A percentile compares a stretch with the other conserved stretches of the same genome.
Evolutionary conservation across 2,888 invertebrate species (phyloP).

Genomic region (Pollenia labialis): DNA sequence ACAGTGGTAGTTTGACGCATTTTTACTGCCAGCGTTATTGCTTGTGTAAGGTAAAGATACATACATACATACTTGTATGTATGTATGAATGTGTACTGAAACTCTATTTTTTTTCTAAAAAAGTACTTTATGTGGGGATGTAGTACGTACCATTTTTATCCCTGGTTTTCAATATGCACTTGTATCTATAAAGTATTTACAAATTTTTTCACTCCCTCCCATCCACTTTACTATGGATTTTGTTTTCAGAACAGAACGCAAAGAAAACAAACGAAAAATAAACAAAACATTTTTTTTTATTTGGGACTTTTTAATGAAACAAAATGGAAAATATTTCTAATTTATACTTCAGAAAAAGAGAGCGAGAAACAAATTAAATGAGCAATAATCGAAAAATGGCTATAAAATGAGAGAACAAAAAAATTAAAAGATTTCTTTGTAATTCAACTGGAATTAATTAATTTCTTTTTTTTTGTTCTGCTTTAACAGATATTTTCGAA

Average conservation of each 20-base stretch:
- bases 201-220: neutral
- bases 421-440: neutral
- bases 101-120: too few species aligned
- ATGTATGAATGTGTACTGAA: too few species aligned
- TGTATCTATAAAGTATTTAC: constrained; percentile 3
- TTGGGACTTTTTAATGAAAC: neutral
- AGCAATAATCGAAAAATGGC: constrained; percentile 43
- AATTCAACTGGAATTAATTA: constrained; percentile 40
- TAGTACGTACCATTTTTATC: too few species aligned
- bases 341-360: constrained; percentile 10
- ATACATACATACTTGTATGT: too few species aligned
- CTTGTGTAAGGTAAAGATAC: too few species aligned
- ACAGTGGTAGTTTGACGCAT: too few species aligned
- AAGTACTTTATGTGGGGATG: too few species aligned
- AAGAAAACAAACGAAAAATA: constrained; percentile 57
- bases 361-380: neutral
- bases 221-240: neutral
- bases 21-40: too few species aligned
- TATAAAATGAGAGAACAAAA: neutral
- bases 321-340: neutral
- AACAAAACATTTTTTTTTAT: constrained; percentile 49
- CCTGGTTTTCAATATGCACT: neutral
- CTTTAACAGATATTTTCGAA: constrained; percentile 31
- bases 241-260: constrained; percentile 16
- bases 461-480: neutral